Evolutionary conservation across 2,888 invertebrate genomes (phyloP).

Genomic region (Neuroscelio doddi): DNA sequence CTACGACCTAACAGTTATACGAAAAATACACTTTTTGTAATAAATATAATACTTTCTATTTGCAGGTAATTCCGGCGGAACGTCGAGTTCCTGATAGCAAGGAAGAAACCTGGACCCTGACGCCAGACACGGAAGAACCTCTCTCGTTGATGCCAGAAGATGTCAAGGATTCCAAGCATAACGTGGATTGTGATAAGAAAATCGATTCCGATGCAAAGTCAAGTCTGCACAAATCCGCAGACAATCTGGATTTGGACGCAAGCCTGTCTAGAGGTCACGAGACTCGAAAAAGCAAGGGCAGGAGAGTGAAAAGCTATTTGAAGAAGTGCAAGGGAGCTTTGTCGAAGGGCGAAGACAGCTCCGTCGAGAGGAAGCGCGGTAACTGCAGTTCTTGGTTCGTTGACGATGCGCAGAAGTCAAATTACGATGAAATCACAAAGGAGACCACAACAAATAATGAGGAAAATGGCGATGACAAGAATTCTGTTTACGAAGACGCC

Average conservation of each 20-base stretch:
- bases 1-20: too few relatives aligned
- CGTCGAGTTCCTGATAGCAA: slow-evolving; percentile 63
- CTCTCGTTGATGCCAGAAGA: slow-evolving; percentile 43
- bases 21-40: too few relatives aligned
- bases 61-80: slow-evolving; percentile 68
- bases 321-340: slow-evolving; percentile 74
- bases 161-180: slow-evolving; percentile 42
- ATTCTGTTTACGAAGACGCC: slow-evolving; percentile 59
- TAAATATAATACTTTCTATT: slow-evolving; percentile 7
- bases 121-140: slow-evolving; percentile 56
- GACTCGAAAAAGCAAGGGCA: slow-evolving; percentile 73
- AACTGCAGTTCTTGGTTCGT: slow-evolving; percentile 62
- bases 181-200: slow-evolving; percentile 33
- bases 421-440: slow-evolving; percentile 41
- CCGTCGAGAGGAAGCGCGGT: slow-evolving; percentile 58
- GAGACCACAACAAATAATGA: slow-evolving; percentile 20
- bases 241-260: slow-evolving; percentile 45
- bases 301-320: slow-evolving; percentile 74
- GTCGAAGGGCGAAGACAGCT: slow-evolving; percentile 58
- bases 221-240: slow-evolving; percentile 39
- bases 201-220: slow-evolving; percentile 23
- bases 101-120: slow-evolving; percentile 66
- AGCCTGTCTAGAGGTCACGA: slow-evolving; percentile 68
- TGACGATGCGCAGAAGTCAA: slow-evolving; percentile 46
- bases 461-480: slow-evolving; percentile 38